Evolutionary conservation across 2,113 vertebrate species (phyloP).

Genomic region (Himantopus leucocephalus): DNA sequence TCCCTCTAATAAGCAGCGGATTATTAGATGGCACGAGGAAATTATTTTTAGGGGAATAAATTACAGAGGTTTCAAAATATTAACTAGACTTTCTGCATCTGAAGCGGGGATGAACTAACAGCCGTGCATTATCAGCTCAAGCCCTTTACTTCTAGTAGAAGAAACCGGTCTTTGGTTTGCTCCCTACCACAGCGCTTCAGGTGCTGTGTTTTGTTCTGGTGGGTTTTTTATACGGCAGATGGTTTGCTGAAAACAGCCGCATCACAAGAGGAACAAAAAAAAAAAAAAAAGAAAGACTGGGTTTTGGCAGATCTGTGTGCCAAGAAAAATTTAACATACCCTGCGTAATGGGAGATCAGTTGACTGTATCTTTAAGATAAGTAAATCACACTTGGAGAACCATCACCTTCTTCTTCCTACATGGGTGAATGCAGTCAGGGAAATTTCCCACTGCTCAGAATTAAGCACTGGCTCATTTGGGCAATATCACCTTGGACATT

Average conservation of each 20-base stretch:
- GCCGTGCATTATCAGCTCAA: neutral
- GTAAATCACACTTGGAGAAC: neutral
- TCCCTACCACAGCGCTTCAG: constrained; percentile 4
- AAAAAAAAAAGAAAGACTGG: neutral
- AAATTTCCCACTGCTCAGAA: neutral
- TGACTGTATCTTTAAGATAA: neutral
- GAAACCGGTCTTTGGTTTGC: neutral
- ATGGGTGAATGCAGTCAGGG: neutral
- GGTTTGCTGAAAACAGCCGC: constrained; percentile 1
- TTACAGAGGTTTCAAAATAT: constrained; percentile 41
- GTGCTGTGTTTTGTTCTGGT: constrained; percentile 13
- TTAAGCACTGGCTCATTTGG: neutral
- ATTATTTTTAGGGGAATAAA: constrained; percentile 44
- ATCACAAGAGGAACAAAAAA: neutral
- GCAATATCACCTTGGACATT: neutral
- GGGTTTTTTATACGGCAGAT: neutral
- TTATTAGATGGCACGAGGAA: constrained; percentile 29
- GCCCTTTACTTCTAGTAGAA: neutral
- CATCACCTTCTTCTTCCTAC: neutral
- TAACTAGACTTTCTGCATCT: neutral
- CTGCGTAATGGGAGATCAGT: neutral
- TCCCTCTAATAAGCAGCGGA: constrained; percentile 18
- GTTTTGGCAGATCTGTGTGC: neutral
- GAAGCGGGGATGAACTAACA: neutral
- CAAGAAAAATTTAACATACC: neutral